These are phyloP conservation scores for Sarcophaga bullata DNA, from an alignment of 1,140 invertebrate species.

Conservation along the genomic window DNA sequence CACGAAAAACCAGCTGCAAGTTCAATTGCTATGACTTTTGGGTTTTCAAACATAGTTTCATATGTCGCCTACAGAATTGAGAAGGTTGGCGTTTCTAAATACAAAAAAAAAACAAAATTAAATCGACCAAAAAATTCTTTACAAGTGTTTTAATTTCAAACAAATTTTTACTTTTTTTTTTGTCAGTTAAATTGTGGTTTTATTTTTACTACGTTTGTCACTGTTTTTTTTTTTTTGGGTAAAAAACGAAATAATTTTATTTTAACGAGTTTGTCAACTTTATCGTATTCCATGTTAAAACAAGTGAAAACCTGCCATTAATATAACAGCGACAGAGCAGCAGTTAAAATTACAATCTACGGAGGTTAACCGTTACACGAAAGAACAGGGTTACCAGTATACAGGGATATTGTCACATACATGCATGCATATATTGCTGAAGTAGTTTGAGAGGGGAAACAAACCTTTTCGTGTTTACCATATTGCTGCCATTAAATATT, in stretches of 20 bases:
- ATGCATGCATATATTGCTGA: too few species aligned
- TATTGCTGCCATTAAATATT: slow-evolving; percentile 37
- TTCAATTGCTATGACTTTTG: background rate
- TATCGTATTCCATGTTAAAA: slow-evolving; percentile 32
- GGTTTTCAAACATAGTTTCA: background rate
- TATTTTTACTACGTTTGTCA: too few species aligned
- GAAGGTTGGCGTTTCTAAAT: background rate
- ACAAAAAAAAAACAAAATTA: background rate
- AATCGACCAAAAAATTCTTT: background rate
- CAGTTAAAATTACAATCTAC: too few species aligned
- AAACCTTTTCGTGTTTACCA: slow-evolving; percentile 31
- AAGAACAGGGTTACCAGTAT: too few species aligned
- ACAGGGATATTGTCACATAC: too few species aligned
- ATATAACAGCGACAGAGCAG: slow-evolving; percentile 24
- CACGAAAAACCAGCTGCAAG: background rate
- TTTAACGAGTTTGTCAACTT: slow-evolving; percentile 39
- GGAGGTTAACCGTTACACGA: too few species aligned
- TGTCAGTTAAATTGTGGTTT: background rate
- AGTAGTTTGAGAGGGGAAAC: background rate
- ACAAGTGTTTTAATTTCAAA: background rate
- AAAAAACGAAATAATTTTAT: slow-evolving; percentile 30
- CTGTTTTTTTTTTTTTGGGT: background rate
- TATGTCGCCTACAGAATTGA: background rate
- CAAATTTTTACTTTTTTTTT: background rate
- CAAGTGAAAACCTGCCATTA: slow-evolving; percentile 37